Evolutionary conservation across 2,113 vertebrate species (phyloP).

Genomic region (Erinaceus europaeus): DNA sequence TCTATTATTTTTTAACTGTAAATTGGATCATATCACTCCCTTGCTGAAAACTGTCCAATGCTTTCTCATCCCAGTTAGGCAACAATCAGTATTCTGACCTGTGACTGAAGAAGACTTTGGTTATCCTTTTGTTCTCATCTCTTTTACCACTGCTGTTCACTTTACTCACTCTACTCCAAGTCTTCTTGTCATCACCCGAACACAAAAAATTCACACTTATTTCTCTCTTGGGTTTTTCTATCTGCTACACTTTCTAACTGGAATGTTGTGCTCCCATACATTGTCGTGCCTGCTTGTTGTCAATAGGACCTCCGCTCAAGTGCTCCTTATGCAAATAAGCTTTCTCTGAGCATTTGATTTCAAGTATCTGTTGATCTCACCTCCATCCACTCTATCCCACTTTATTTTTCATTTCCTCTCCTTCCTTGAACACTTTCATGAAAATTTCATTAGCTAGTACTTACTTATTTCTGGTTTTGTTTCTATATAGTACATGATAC

Average conservation of each 20-base stretch:
- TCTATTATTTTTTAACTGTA: not conserved
- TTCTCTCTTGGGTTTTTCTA: not conserved
- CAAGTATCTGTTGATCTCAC: not conserved
- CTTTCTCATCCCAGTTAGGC: not conserved
- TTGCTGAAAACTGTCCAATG: not conserved
- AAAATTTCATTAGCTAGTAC: too few species aligned
- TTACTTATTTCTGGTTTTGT: not conserved
- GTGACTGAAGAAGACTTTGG: not conserved
- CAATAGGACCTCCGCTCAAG: not conserved
- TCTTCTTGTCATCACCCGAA: not conserved
- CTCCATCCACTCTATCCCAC: not conserved
- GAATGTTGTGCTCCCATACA: not conserved
- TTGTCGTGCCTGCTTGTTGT: not conserved
- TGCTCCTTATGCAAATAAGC: not conserved
- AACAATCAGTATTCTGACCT: not conserved
- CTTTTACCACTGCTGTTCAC: not conserved
- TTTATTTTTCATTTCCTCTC: not conserved
- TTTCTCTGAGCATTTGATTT: not conserved
- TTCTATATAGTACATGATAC: not conserved
- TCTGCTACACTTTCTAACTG: not conserved
- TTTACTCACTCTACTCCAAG: not conserved
- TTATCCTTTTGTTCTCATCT: not conserved
- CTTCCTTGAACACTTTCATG: not conserved
- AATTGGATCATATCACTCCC: not conserved
- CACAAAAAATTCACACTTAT: not conserved